A percentile compares a stretch with the other conserved stretches of the same genome.
These are phyloP conservation scores for Philypnodon macrostomus DNA, from an alignment of 2,797 vertebrate species.

Conservation along the genomic window DNA sequence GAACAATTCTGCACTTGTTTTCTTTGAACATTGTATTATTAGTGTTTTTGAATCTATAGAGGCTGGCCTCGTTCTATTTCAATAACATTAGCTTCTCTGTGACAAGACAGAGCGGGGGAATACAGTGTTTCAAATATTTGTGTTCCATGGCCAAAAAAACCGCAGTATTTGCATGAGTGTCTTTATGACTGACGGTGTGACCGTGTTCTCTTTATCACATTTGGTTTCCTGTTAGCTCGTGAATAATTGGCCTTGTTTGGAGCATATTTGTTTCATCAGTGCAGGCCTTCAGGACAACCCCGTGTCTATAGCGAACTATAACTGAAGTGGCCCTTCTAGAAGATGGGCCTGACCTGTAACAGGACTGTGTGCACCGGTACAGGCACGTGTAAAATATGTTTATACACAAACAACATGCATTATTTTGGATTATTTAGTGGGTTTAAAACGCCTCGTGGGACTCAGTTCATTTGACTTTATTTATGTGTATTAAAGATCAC, in stretches of 20 bases:
- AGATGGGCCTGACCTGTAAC: conserved; percentile 45
- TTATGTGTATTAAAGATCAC: conserved; percentile 87
- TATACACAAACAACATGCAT: conserved; percentile 89
- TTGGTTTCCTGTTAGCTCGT: conserved; percentile 24
- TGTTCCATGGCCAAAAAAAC: conserved; percentile 61
- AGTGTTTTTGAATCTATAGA: conserved; percentile 82
- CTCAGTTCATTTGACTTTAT: conserved; percentile 75
- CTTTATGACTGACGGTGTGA: conserved; percentile 79
- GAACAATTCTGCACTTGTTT: conserved; percentile 89
- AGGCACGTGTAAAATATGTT: conserved; percentile 93
- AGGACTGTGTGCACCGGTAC: conserved; percentile 75
- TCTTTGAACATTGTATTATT: conserved; percentile 86
- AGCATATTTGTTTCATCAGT: conserved; percentile 55
- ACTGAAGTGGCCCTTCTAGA: conserved; percentile 37
- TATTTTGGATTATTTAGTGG: conserved; percentile 92
- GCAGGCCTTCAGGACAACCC: conserved; percentile 53
- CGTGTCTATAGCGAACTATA: no score
- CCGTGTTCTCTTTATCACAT: conserved; percentile 32
- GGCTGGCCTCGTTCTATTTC: conserved; percentile 95
- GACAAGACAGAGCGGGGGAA: conserved; percentile 72
- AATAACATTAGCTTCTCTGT: conserved; percentile 80
- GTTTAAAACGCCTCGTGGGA: conserved; percentile 85
- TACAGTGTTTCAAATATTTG: conserved; percentile 42
- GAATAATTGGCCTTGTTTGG: conserved; percentile 56
- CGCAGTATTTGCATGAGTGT: conserved; percentile 76